Conservation (phyloP, 1,140 invertebrate genomes). For the Atopsyche davidsoni region DNA sequence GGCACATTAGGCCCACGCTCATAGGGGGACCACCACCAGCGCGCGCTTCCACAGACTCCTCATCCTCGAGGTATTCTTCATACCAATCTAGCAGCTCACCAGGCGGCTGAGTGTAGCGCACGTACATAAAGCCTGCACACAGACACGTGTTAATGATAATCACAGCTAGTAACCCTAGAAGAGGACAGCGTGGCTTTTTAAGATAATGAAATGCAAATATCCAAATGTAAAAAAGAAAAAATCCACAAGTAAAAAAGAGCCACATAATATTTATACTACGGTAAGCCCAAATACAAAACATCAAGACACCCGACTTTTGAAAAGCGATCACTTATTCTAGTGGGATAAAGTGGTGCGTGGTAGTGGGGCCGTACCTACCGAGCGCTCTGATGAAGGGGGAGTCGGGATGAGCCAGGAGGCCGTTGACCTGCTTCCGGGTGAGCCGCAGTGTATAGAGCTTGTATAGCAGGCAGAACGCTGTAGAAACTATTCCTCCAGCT, state of each 20-base stretch:
- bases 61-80: constrained; percentile 91
- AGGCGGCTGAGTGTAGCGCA: constrained; percentile 93
- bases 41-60: constrained; percentile 95
- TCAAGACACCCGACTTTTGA: too few relatives aligned
- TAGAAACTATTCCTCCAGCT: constrained; percentile 97
- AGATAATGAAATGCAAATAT: too few relatives aligned
- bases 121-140: constrained; percentile 57
- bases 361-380: constrained; percentile 63
- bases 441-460: constrained; percentile 95
- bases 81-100: constrained; percentile 95
- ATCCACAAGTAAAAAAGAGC: too few relatives aligned
- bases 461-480: constrained; percentile 96
- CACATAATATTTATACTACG: too few relatives aligned
- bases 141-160: too few relatives aligned
- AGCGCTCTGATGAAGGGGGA: constrained; percentile 96
- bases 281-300: too few relatives aligned
- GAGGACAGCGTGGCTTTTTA: too few relatives aligned
- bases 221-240: too few relatives aligned
- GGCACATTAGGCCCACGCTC: constrained; percentile 89
- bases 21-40: constrained; percentile 93
- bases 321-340: too few relatives aligned
- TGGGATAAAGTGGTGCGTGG: too few relatives aligned
- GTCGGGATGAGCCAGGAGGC: constrained; percentile 90
- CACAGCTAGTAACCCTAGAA: too few relatives aligned
- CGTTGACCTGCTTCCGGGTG: constrained; percentile 95